phyloP scores from a whole-genome alignment of 2,888 invertebrate genomes.

The Hecatera dysodea region DNA sequence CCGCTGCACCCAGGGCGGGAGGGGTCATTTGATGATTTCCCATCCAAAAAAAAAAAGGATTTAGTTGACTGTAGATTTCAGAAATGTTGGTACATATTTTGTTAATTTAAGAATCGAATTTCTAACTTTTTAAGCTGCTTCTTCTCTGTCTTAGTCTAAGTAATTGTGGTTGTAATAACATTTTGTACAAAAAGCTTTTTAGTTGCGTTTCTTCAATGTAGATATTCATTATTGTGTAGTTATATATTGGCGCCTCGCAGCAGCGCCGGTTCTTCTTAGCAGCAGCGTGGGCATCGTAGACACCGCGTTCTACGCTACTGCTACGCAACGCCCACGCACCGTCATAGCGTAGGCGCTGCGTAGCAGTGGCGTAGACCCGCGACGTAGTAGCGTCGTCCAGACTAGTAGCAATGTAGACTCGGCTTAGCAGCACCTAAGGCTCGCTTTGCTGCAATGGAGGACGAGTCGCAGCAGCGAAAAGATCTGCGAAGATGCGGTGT shows the following conservation, averaged over 20 bases:
- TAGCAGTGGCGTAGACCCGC: neutral
- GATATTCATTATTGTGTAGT: neutral
- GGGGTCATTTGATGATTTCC: too few relatives aligned
- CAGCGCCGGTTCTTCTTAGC: neutral
- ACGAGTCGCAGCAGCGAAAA: neutral
- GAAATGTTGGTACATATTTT: constrained; percentile 5
- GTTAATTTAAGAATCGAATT: neutral
- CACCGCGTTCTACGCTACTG: too few relatives aligned
- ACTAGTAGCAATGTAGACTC: neutral
- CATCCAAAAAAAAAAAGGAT: too few relatives aligned
- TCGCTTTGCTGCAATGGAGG: neutral
- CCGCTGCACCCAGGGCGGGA: too few relatives aligned
- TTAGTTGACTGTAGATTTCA: neutral
- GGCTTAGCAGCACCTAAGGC: neutral
- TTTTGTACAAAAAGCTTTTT: neutral
- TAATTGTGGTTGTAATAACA: neutral
- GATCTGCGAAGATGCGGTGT: too few relatives aligned
- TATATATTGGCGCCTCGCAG: neutral
- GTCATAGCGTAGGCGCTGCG: neutral
- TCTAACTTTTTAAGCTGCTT: neutral
- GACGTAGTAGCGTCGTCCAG: neutral
- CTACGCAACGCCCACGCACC: neutral
- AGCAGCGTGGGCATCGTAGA: neutral
- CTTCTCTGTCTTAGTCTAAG: neutral
- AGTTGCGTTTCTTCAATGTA: neutral